phyloP scores from a whole-genome alignment of 2,797 vertebrate species.

The Anguilla anguilla region DNA sequence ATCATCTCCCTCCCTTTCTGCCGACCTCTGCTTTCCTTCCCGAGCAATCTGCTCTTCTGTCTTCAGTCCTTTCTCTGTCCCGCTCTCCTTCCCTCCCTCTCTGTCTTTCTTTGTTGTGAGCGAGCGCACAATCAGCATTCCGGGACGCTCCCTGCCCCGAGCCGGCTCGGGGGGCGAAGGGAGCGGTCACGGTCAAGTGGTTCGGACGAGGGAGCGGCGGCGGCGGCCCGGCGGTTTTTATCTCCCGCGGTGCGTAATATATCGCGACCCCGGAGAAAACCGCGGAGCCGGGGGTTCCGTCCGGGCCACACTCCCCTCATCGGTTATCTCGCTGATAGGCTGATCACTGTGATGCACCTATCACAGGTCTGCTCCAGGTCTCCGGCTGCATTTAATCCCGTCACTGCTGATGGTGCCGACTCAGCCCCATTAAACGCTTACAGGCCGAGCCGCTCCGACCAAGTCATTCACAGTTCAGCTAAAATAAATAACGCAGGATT shows the following conservation, averaged over 20 bases:
- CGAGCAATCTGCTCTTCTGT: background rate
- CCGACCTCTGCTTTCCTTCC: background rate
- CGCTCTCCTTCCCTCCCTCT: background rate
- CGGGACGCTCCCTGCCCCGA: background rate
- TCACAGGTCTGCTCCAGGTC: background rate
- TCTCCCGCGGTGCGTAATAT: background rate
- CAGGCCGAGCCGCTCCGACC: background rate
- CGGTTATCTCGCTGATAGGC: background rate
- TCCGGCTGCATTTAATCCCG: background rate
- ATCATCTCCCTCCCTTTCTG: background rate
- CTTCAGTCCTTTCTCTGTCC: background rate
- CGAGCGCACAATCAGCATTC: background rate
- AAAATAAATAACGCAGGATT: background rate
- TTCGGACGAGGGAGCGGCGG: background rate
- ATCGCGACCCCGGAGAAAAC: too few species aligned
- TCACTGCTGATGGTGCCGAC: slow-evolving; percentile 19
- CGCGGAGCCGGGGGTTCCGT: background rate
- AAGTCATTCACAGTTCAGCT: slow-evolving; percentile 4
- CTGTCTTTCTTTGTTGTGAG: background rate
- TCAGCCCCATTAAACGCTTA: background rate
- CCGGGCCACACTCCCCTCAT: background rate
- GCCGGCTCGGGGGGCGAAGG: background rate
- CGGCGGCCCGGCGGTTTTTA: background rate
- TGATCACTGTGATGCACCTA: background rate
- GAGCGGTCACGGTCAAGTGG: background rate